Base-by-base conservation (phyloP, 2,888 invertebrate genomes). In the Callyntrura sp. region DNA sequence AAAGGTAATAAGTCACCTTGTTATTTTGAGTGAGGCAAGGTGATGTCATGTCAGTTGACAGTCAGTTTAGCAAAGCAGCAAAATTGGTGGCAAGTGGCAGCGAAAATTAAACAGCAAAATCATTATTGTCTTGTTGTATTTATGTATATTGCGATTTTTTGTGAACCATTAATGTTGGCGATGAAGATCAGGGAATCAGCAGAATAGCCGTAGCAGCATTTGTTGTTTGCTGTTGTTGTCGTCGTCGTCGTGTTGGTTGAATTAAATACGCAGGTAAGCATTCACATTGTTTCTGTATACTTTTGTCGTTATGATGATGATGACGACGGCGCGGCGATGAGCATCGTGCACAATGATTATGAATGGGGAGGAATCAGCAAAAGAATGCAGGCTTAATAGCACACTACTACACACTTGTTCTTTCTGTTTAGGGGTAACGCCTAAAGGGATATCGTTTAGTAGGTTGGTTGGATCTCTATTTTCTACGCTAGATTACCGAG, bases 31-130 rank as follows among this genome's bases (percentile, higher is more conserved):
- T 2, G 28, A 48, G 45, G 73, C 73, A 73, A 73, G 73, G 73
- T 73, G 73, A 73, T 48, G 73, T 73, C 73, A 73, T 73, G 73
- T 73, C 73, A 73, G 48, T 73, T 45, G 45, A 48, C 73, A 73
- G 73, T 73, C 73, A 73, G 48, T 48, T 45, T 8, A 48, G 25
- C 23, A 35, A 28, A 14, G 65, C 28, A 35, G 70, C 35, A 43
- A 70, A 43, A 17, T n/a, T 70, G 70, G 43, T 70, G 35, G 70
- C 25, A 17, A 60, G 51, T 60, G 9, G 9, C 60, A 70, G 8
- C 35, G 6, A 70, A 70, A 43, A 17, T 43, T 43, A 28, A 28
- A 17, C 8, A n/a, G 17, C 2, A 70, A 43, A 17, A 70, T 17
- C 11, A 70, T 17, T 4, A 70, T 43, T 8, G n/a, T 12, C 17